phyloP scores from a whole-genome alignment of 2,888 invertebrate genomes.

The Papilio protenor region DNA sequence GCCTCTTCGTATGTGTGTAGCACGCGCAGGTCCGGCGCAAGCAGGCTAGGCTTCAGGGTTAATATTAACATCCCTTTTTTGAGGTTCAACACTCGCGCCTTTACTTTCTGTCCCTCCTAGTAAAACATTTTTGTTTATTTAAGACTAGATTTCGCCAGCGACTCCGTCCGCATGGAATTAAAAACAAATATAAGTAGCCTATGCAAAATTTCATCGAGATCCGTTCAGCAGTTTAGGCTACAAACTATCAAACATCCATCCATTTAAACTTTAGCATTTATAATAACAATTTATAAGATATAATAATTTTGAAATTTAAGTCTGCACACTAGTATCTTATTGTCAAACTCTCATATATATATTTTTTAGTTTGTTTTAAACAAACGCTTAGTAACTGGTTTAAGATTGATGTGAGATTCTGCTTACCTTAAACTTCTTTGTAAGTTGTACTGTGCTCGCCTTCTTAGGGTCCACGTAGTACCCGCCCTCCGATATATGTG shows the following conservation, averaged over 20 bases:
- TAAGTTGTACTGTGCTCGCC: conserved; percentile 66
- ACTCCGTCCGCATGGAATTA: no score
- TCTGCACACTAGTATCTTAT: no score
- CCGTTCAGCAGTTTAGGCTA: no score
- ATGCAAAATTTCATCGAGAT: no score
- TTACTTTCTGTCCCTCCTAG: conserved; percentile 75
- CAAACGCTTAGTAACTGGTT: background rate
- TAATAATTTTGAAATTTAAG: no score
- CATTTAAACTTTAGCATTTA: no score
- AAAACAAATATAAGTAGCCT: no score
- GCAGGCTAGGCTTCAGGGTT: conserved; percentile 87
- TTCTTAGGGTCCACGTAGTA: conserved; percentile 70
- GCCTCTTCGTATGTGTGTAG: conserved; percentile 81
- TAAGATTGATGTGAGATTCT: background rate
- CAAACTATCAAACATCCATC: no score
- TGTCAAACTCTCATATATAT: no score
- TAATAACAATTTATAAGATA: no score
- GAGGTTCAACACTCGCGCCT: conserved; percentile 84
- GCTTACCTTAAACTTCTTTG: conserved; percentile 79
- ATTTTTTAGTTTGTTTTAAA: background rate
- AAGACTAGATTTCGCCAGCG: no score
- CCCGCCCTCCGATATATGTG: conserved; percentile 83
- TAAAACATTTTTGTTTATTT: no score
- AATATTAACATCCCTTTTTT: conserved; percentile 80
- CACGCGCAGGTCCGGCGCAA: conserved; percentile 81